A percentile compares a stretch with the other conserved stretches of the same genome.
phyloP scores from a whole-genome alignment of 2,888 invertebrate genomes.

The Tetramorium bicarinatum region DNA sequence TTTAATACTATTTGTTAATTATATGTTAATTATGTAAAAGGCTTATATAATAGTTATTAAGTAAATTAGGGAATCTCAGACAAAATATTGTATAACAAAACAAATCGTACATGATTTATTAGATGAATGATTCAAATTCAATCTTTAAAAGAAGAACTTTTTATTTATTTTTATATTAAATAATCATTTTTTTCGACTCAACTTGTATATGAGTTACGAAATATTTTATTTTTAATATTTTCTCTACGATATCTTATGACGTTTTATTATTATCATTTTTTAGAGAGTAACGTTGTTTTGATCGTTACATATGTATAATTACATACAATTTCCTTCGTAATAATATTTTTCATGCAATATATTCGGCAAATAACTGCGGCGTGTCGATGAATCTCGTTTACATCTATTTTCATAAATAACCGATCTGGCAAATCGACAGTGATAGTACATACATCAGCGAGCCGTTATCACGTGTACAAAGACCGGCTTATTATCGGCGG shows the following conservation, averaged over 20 bases:
- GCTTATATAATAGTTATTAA: background rate
- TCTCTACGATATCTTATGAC: background rate
- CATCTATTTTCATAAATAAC: background rate
- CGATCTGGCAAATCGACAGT: too few species aligned
- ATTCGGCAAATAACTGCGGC: background rate
- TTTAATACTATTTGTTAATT: constrained; percentile 3
- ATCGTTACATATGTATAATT: background rate
- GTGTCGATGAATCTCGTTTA: background rate
- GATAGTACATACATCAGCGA: background rate
- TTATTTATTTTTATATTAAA: background rate
- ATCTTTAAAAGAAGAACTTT: background rate
- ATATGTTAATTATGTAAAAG: too few species aligned
- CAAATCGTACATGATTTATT: background rate
- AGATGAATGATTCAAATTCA: background rate
- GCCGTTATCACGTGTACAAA: background rate
- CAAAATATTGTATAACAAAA: constrained; percentile 1
- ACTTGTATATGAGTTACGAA: background rate
- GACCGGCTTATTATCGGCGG: background rate
- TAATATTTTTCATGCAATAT: background rate
- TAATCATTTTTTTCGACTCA: background rate
- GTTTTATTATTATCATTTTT: background rate
- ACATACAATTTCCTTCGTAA: background rate
- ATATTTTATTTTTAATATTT: background rate
- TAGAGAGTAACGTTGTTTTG: background rate
- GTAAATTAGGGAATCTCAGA: background rate